phyloP scores from a whole-genome alignment of 2,797 vertebrate species.

The Meda fulgida region DNA sequence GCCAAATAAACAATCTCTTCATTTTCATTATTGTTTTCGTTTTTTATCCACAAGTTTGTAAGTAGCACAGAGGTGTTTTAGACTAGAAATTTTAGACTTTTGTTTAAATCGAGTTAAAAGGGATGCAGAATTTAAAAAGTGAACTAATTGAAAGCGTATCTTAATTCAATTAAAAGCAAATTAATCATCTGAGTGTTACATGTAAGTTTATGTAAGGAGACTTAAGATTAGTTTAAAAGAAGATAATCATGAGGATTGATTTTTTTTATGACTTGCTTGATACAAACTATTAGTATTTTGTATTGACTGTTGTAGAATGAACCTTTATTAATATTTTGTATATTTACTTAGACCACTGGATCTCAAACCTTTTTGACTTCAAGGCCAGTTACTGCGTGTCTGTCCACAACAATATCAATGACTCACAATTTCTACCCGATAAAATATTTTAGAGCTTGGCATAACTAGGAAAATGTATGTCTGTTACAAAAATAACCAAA shows the following conservation, averaged over 20 bases:
- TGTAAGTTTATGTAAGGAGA: not conserved
- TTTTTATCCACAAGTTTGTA: not conserved
- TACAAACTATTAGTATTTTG: not conserved
- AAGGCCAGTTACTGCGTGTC: too few relatives aligned
- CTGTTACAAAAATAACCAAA: not conserved
- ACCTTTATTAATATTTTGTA: not conserved
- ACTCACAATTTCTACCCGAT: too few relatives aligned
- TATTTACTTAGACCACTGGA: not conserved
- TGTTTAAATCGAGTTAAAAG: not conserved
- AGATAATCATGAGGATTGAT: not conserved
- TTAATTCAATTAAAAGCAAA: conserved; percentile 64
- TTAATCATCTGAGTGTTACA: conserved; percentile 10
- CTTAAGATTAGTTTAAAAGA: not conserved
- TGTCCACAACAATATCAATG: too few relatives aligned
- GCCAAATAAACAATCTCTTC: not conserved
- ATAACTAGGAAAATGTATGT: too few relatives aligned
- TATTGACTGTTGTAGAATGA: not conserved
- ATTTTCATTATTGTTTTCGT: not conserved
- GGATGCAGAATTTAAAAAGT: not conserved
- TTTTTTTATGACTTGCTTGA: not conserved
- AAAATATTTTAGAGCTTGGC: too few relatives aligned
- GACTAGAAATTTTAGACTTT: not conserved
- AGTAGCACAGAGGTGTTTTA: not conserved
- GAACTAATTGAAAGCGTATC: not conserved
- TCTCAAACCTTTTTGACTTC: not conserved